Percentiles rank a stretch among this genome's conserved stretches.
These are phyloP conservation scores for Lacerta viridis DNA, from an alignment of 2,797 vertebrate genomes.

Conservation along the genomic window DNA sequence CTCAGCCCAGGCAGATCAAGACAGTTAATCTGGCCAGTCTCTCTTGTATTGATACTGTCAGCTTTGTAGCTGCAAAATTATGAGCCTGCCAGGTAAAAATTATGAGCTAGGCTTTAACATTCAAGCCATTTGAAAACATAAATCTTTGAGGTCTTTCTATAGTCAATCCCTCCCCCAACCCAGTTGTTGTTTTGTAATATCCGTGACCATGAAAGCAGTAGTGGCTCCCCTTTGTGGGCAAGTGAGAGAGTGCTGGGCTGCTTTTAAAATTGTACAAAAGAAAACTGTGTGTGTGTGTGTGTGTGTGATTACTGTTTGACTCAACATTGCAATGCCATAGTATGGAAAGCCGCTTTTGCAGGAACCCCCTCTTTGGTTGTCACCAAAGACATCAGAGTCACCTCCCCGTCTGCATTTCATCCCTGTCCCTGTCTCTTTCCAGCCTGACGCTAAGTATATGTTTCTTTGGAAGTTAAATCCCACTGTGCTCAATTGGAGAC, in stretches of 20 bases:
- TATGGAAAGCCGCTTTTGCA: not conserved
- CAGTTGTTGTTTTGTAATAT: not conserved
- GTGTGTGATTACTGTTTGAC: not conserved
- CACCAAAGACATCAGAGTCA: not conserved
- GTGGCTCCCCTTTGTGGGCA: slow-evolving; percentile 25
- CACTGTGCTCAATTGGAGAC: not conserved
- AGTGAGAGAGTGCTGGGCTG: not conserved
- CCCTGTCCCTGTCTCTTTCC: not conserved
- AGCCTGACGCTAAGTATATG: not conserved
- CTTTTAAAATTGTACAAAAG: not conserved
- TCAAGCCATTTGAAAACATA: not conserved
- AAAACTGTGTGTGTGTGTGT: not conserved
- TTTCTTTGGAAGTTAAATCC: not conserved
- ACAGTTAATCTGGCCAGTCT: not conserved
- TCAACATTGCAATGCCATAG: too few relatives aligned
- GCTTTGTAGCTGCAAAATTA: not conserved
- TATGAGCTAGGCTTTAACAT: not conserved
- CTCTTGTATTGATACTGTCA: not conserved
- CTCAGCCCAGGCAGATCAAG: not conserved
- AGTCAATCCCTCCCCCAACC: not conserved
- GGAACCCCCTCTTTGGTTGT: not conserved
- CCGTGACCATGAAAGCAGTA: not conserved
- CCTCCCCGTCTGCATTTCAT: not conserved
- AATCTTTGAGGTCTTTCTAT: not conserved
- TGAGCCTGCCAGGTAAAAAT: not conserved